These are phyloP conservation scores for Syrmaticus mikado DNA, from an alignment of 2,113 vertebrate species.

Conservation along the genomic window DNA sequence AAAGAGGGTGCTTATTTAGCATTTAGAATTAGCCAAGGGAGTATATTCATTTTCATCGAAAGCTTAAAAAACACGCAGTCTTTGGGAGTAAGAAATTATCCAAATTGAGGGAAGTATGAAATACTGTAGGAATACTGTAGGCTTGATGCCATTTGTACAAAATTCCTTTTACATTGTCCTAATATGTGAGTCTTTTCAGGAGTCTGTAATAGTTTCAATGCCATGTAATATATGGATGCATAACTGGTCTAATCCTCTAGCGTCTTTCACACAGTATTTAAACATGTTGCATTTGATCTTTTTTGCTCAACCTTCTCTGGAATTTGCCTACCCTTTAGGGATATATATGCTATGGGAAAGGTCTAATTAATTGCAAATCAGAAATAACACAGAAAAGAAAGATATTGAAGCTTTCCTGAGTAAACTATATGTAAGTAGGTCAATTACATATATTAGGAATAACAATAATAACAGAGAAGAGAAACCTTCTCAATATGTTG, in stretches of 20 bases:
- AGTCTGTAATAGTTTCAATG: neutral
- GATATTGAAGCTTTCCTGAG: neutral
- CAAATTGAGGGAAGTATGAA: neutral
- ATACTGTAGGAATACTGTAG: neutral
- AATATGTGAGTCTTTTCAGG: neutral
- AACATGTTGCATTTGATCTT: neutral
- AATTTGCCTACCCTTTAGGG: neutral
- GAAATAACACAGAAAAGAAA: conserved; percentile 15
- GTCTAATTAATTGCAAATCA: conserved; percentile 41
- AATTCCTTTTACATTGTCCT: neutral
- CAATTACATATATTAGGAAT: conserved; percentile 9
- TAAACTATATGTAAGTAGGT: conserved; percentile 57
- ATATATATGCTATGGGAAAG: neutral
- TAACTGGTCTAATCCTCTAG: neutral
- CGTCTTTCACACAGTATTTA: neutral
- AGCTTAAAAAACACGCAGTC: neutral
- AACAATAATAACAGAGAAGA: conserved; percentile 1
- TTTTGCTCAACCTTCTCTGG: neutral
- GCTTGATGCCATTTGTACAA: neutral
- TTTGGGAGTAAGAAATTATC: neutral
- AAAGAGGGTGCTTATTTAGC: neutral
- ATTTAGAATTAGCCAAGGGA: neutral
- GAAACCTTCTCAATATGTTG: neutral
- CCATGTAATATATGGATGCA: neutral
- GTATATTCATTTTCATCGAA: neutral